Evolutionary conservation across 2,888 invertebrate species (phyloP).

Genomic region (Euzophera pinguis): DNA sequence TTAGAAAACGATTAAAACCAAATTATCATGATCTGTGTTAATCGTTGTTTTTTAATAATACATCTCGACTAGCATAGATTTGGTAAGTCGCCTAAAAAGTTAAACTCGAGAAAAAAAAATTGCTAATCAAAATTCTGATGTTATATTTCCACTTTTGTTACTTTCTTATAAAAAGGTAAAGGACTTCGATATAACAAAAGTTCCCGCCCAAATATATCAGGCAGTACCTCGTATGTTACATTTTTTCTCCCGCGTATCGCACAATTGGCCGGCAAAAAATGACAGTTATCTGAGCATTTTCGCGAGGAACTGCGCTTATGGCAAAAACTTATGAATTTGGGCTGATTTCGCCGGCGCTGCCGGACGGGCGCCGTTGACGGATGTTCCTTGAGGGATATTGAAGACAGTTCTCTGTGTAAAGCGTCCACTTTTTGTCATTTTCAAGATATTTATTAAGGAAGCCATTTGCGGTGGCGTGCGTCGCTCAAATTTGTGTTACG

Average conservation of each 20-base stretch:
- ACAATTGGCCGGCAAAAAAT: constrained; percentile 49
- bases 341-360: constrained; percentile 32
- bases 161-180: not conserved
- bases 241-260: constrained; percentile 39
- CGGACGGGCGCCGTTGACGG: constrained; percentile 35
- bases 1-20: not conserved
- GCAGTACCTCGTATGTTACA: constrained; percentile 45
- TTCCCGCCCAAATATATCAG: constrained; percentile 45
- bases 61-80: too few species aligned
- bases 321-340: constrained; percentile 50
- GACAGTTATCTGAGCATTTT: constrained; percentile 49
- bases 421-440: constrained; percentile 40
- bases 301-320: constrained; percentile 27
- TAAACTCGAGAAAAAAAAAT: too few species aligned
- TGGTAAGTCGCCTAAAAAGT: too few species aligned
- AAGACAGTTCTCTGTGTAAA: constrained; percentile 31
- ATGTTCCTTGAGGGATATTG: constrained; percentile 39
- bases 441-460: constrained; percentile 30
- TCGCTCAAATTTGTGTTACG: constrained; percentile 5
- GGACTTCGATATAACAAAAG: constrained; percentile 34
- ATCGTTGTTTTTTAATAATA: not conserved
- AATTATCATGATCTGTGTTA: not conserved
- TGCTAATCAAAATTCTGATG: not conserved
- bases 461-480: constrained; percentile 23
- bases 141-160: too few species aligned